phyloP scores from a whole-genome alignment of 2,797 vertebrate genomes.

The Choloepus didactylus region DNA sequence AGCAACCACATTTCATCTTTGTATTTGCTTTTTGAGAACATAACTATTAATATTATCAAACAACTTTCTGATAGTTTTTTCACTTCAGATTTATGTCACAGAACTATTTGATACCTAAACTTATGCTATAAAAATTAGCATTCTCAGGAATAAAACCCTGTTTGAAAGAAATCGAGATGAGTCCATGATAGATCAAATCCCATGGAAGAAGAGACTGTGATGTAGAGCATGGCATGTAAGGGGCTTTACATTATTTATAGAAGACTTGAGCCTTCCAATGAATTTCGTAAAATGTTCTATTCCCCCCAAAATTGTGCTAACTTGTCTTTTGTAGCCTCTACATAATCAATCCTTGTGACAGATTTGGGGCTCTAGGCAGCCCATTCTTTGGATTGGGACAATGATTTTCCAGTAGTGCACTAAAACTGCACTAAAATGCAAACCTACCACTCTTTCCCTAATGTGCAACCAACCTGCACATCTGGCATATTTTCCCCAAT shows the following conservation, averaged over 20 bases:
- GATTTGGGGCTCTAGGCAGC: constrained; percentile 24
- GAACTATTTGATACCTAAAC: not conserved
- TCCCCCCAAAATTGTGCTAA: constrained; percentile 55
- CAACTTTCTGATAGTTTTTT: constrained; percentile 19
- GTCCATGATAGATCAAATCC: not conserved
- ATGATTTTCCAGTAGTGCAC: not conserved
- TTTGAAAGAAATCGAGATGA: constrained; percentile 10
- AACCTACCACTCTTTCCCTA: not conserved
- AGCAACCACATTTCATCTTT: not conserved
- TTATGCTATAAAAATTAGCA: constrained; percentile 15
- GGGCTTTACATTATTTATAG: constrained; percentile 61
- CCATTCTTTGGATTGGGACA: constrained; percentile 19
- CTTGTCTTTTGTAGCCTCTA: constrained; percentile 35
- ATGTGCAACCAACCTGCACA: not conserved
- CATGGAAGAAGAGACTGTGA: not conserved
- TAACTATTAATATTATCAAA: not conserved
- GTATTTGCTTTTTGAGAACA: not conserved
- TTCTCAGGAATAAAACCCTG: not conserved
- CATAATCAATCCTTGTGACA: constrained; percentile 62
- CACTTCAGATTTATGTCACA: constrained; percentile 12
- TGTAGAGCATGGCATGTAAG: not conserved
- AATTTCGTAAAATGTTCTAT: constrained; percentile 58
- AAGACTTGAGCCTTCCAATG: not conserved
- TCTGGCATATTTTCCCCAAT: not conserved
- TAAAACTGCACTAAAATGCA: not conserved